phyloP scores from a whole-genome alignment of 2,888 invertebrate species.

The Baronia brevicornis region DNA sequence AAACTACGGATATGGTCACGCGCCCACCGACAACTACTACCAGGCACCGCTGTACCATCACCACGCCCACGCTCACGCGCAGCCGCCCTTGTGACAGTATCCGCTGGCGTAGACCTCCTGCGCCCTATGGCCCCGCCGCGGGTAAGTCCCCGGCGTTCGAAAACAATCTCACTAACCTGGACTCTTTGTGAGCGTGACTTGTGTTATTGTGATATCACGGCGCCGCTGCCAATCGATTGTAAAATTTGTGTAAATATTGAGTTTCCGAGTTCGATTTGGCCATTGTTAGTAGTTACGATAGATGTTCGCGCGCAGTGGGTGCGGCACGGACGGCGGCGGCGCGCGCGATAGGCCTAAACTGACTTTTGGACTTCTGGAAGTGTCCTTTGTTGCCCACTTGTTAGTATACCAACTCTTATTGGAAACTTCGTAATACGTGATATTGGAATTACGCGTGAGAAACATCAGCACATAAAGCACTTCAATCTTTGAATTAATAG shows the following conservation, averaged over 20 bases:
- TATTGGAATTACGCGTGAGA: no score
- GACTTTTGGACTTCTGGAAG: constrained; percentile 51
- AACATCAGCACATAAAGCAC: no score
- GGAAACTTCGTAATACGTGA: constrained; percentile 11
- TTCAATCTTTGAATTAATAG: neutral
- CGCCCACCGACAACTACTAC: constrained; percentile 85
- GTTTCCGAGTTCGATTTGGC: constrained; percentile 52
- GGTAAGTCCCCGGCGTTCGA: constrained; percentile 23
- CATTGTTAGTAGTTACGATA: constrained; percentile 55
- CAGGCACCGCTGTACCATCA: constrained; percentile 87
- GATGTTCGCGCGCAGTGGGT: constrained; percentile 43
- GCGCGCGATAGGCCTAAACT: constrained; percentile 57
- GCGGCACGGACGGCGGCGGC: constrained; percentile 42
- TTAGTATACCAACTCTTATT: constrained; percentile 47
- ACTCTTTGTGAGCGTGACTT: constrained; percentile 67
- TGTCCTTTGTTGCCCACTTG: constrained; percentile 53
- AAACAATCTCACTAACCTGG: constrained; percentile 52
- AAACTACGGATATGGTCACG: constrained; percentile 74
- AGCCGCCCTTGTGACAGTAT: constrained; percentile 94
- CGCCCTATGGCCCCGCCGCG: constrained; percentile 45
- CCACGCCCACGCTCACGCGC: constrained; percentile 77
- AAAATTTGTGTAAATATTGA: constrained; percentile 61
- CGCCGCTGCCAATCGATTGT: constrained; percentile 37
- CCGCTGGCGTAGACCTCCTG: constrained; percentile 85
- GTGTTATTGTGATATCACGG: constrained; percentile 48